Evolutionary conservation across 1,140 invertebrate genomes (phyloP).

Genomic region (Zaprionus inermis): DNA sequence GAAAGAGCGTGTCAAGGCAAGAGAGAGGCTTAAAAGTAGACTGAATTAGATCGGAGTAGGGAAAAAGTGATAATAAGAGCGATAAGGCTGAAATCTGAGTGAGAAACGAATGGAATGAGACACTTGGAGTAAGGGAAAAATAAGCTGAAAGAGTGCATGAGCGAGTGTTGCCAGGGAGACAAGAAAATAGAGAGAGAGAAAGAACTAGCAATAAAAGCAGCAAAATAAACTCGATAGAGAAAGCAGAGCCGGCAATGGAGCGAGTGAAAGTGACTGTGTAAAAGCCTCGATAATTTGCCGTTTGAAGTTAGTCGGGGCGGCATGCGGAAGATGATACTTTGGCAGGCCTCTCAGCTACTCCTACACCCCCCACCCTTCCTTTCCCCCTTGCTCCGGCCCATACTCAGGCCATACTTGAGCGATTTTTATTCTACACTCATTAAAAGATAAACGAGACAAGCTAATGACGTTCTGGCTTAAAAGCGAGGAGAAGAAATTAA

Average conservation of each 20-base stretch:
- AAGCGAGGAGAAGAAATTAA: constrained; percentile 57
- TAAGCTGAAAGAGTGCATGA: no score
- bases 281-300: constrained; percentile 38
- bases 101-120: no score
- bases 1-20: no score
- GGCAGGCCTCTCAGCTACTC: not conserved
- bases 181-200: not conserved
- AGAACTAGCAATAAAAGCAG: not conserved
- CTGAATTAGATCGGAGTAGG: not conserved
- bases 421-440: constrained; percentile 79
- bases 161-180: no score
- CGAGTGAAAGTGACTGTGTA: constrained; percentile 16
- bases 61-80: not conserved
- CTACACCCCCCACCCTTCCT: not conserved
- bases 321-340: not conserved
- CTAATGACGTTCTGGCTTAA: constrained; percentile 76
- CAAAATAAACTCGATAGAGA: not conserved
- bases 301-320: not conserved
- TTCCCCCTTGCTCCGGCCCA: no score
- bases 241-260: not conserved
- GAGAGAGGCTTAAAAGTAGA: not conserved
- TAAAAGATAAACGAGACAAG: constrained; percentile 82
- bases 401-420: constrained; percentile 18
- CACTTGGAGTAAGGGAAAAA: no score
- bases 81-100: not conserved